Conservation (phyloP, 2,888 invertebrate genomes). For the Frankliniella fusca region DNA sequence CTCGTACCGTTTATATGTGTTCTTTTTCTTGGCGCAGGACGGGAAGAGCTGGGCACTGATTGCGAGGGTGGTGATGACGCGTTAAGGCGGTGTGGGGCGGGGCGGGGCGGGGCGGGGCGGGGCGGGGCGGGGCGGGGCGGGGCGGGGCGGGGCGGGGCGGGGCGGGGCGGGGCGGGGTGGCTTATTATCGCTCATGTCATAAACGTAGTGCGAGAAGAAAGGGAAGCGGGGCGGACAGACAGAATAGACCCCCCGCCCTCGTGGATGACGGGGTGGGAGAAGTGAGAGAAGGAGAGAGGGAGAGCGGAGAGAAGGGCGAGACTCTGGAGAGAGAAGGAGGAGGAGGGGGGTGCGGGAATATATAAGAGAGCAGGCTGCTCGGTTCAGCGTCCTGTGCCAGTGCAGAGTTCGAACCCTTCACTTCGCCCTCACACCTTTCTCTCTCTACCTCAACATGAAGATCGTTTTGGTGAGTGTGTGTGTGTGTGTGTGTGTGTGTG, state of each 20-base stretch:
- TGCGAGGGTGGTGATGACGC: no score
- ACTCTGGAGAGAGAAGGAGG: not conserved
- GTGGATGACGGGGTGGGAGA: not conserved
- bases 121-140: no score
- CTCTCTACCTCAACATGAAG: not conserved
- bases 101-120: no score
- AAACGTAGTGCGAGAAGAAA: not conserved
- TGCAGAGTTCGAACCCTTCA: no score
- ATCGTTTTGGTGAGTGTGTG: constrained; percentile 1
- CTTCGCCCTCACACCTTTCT: not conserved
- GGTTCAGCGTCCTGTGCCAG: not conserved
- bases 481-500: constrained; percentile 1
- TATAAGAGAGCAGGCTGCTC: not conserved
- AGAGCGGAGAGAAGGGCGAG: not conserved
- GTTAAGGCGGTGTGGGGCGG: no score
- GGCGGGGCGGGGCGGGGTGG: no score
- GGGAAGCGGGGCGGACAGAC: no score
- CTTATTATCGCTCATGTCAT: not conserved
- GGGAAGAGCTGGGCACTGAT: no score
- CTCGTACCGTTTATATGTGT: no score
- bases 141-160: no score
- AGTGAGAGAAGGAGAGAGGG: not conserved
- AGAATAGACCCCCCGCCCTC: not conserved
- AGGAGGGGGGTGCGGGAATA: not conserved
- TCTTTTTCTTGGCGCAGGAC: no score